Conservation (phyloP, 2,113 vertebrate genomes). For the Engraulis encrasicolus region DNA sequence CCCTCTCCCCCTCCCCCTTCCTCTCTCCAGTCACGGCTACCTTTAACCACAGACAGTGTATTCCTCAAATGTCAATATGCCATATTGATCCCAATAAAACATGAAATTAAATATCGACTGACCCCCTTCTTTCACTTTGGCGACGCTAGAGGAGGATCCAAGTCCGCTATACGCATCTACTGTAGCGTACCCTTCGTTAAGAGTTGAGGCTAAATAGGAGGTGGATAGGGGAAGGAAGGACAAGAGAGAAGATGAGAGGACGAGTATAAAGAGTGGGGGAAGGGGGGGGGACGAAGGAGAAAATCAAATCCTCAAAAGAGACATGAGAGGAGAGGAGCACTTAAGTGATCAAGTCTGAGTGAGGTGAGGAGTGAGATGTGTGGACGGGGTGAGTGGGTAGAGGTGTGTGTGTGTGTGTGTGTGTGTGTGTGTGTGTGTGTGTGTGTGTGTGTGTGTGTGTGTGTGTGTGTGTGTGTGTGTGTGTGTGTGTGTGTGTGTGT, state of each 20-base stretch:
- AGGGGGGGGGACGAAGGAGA: neutral
- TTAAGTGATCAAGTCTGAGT: neutral
- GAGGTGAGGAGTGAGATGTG: too few relatives aligned
- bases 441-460: too few relatives aligned
- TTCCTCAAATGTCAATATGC: conserved; percentile 37
- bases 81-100: conserved; percentile 46
- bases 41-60: neutral
- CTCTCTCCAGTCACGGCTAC: neutral
- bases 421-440: too few relatives aligned
- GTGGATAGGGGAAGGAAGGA: too few relatives aligned
- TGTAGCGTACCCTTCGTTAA: conserved; percentile 1
- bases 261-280: neutral
- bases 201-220: neutral
- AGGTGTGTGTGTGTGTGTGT: too few relatives aligned
- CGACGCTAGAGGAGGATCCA: conserved; percentile 16
- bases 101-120: conserved; percentile 54
- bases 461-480: too few relatives aligned
- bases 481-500: neutral
- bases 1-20: too few relatives aligned
- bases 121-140: conserved; percentile 29
- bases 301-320: neutral
- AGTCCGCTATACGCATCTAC: too few relatives aligned
- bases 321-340: too few relatives aligned
- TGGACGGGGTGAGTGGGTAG: too few relatives aligned
- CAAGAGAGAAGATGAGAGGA: too few relatives aligned